Evolutionary conservation across 1,140 invertebrate species (phyloP).

Genomic region (Heterodera carotae): DNA sequence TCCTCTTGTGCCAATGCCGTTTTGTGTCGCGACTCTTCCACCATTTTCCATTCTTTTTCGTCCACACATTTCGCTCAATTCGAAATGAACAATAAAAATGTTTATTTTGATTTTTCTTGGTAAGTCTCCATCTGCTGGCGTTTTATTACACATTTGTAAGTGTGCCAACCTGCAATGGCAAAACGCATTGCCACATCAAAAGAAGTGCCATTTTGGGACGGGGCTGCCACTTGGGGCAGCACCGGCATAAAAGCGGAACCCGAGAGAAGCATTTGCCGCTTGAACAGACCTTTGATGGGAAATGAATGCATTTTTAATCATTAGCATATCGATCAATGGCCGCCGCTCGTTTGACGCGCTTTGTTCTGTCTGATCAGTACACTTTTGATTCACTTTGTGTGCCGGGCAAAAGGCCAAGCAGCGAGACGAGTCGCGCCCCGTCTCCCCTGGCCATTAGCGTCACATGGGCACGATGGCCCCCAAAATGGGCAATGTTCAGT

Average conservation of each 20-base stretch:
- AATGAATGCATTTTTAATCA: neutral
- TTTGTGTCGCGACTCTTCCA: neutral
- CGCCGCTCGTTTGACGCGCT: too few species aligned
- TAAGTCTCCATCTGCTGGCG: too few species aligned
- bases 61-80: constrained; percentile 17
- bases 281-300: constrained; percentile 23
- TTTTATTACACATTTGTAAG: too few species aligned
- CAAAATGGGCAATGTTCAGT: constrained; percentile 30
- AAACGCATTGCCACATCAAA: neutral
- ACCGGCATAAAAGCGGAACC: constrained; percentile 16
- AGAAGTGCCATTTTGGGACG: neutral
- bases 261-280: constrained; percentile 27
- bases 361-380: constrained; percentile 19
- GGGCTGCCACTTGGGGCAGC: constrained; percentile 7
- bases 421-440: constrained; percentile 27
- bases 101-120: too few species aligned
- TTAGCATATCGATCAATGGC: too few species aligned
- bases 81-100: neutral
- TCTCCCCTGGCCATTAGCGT: constrained; percentile 30
- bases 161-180: neutral
- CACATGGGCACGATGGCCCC: constrained; percentile 27
- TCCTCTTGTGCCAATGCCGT: neutral
- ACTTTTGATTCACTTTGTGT: constrained; percentile 26
- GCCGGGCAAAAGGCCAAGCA: constrained; percentile 5
- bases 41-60: constrained; percentile 6